phyloP scores from a whole-genome alignment of 2,797 vertebrate species.

The Prionace glauca region DNA sequence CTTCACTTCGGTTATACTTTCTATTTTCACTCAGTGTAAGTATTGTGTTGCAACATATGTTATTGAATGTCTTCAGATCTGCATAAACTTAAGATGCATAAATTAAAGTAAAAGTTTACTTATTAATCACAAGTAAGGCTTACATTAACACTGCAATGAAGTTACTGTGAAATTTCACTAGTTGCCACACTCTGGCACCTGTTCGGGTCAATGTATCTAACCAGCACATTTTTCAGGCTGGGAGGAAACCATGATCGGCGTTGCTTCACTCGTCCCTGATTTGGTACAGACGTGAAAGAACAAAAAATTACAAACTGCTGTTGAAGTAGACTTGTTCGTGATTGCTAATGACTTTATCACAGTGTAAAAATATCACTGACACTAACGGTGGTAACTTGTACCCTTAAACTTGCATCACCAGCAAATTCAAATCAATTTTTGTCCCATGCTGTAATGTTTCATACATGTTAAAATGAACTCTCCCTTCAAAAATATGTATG shows the following conservation, averaged over 20 bases:
- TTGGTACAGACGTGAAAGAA: background rate
- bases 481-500: background rate
- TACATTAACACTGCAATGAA: no score
- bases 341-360: background rate
- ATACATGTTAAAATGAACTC: background rate
- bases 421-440: background rate
- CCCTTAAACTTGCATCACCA: background rate
- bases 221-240: no score
- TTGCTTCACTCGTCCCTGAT: background rate
- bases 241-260: background rate
- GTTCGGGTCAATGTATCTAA: no score
- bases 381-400: background rate
- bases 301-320: background rate
- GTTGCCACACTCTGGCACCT: no score
- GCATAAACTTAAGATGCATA: background rate
- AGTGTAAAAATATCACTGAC: background rate
- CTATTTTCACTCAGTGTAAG: background rate
- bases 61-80: background rate
- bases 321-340: background rate
- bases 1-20: background rate
- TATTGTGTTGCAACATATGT: background rate
- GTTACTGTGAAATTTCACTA: no score
- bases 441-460: background rate
- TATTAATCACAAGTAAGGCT: no score
- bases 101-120: background rate